A percentile compares a stretch with the other conserved stretches of the same genome.
Conservation (phyloP, 2,888 invertebrate genomes). For the Callinectes sapidus region DNA sequence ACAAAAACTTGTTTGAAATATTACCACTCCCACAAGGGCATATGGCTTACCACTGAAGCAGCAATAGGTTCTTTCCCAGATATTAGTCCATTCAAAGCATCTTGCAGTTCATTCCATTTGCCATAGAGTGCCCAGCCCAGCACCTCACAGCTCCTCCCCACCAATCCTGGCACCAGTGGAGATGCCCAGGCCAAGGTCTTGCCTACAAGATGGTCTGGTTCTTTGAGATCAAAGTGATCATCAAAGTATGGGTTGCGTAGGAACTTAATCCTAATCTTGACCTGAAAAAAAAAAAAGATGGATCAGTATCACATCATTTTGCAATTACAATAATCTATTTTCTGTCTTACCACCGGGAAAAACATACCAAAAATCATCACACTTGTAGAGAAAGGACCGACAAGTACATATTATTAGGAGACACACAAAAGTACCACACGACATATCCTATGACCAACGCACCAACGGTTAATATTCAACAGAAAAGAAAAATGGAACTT, state of each 20-base stretch:
- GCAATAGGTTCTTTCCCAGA: constrained; percentile 37
- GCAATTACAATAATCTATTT: neutral
- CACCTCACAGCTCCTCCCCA: constrained; percentile 78
- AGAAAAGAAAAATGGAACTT: too few relatives aligned
- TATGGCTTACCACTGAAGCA: constrained; percentile 49
- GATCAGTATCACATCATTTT: neutral
- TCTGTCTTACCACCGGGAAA: too few relatives aligned
- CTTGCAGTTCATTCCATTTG: constrained; percentile 80
- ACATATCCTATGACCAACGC: too few relatives aligned
- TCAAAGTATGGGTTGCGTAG: constrained; percentile 90
- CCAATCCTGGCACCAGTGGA: constrained; percentile 75
- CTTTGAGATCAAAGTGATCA: constrained; percentile 90
- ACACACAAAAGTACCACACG: too few relatives aligned
- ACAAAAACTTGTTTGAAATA: too few relatives aligned
- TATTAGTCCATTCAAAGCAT: constrained; percentile 13
- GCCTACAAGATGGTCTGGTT: constrained; percentile 84
- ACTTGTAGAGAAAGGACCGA: too few relatives aligned
- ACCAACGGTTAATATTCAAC: too few relatives aligned
- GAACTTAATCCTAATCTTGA: constrained; percentile 84
- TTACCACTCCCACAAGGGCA: neutral
- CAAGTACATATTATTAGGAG: too few relatives aligned
- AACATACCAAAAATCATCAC: too few relatives aligned
- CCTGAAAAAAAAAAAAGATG: constrained; percentile 43
- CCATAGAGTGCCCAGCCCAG: constrained; percentile 83
- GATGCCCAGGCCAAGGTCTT: constrained; percentile 85